These are phyloP conservation scores for Crypturellus tataupa DNA, from an alignment of 2,797 vertebrate species.

Conservation along the genomic window DNA sequence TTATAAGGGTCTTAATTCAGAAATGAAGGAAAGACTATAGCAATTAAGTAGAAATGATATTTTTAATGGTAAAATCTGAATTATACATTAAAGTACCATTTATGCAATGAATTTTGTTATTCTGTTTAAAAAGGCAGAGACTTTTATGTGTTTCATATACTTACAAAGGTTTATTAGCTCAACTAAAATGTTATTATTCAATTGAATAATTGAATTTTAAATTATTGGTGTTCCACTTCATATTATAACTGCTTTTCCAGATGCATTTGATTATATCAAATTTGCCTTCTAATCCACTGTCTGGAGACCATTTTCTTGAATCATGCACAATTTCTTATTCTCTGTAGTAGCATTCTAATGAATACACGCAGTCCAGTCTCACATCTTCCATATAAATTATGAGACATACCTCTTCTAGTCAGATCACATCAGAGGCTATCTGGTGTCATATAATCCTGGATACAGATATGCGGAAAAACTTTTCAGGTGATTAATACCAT, in stretches of 20 bases:
- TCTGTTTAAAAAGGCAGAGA: constrained; percentile 47
- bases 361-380: not conserved
- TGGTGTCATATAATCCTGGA: constrained; percentile 44
- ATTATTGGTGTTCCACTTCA: constrained; percentile 11
- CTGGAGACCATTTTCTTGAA: constrained; percentile 50
- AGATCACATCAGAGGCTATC: constrained; percentile 18
- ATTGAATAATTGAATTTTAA: constrained; percentile 40
- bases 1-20: constrained; percentile 26
- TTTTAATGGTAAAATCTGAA: constrained; percentile 51
- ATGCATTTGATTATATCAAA: constrained; percentile 42
- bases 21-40: constrained; percentile 18
- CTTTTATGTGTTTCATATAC: constrained; percentile 13
- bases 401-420: not conserved
- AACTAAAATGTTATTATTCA: constrained; percentile 47
- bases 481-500: constrained; percentile 32
- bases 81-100: constrained; percentile 47
- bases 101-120: constrained; percentile 55
- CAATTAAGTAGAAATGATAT: constrained; percentile 40
- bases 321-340: not conserved
- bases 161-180: constrained; percentile 52
- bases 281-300: constrained; percentile 36
- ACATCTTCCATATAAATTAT: not conserved
- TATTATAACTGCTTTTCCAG: constrained; percentile 19
- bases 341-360: not conserved
- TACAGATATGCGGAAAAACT: constrained; percentile 14